phyloP scores from a whole-genome alignment of 2,888 invertebrate species.

The Epicampocera succincta region DNA sequence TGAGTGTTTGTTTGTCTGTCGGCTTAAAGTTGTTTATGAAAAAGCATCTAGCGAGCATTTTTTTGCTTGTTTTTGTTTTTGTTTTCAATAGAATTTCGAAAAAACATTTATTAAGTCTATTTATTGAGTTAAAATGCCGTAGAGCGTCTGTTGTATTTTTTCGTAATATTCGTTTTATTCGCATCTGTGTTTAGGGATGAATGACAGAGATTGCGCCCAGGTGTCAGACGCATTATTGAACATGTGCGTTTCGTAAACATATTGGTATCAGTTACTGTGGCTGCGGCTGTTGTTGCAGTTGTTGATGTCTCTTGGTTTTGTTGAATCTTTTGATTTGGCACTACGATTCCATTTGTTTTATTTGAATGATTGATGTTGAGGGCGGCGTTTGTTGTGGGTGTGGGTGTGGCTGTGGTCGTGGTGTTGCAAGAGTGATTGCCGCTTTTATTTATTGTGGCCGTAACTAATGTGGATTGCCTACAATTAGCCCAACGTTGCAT shows the following conservation, averaged over 20 bases:
- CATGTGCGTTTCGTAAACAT: conserved; percentile 71
- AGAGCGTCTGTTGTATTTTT: conserved; percentile 79
- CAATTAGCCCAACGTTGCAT: conserved; percentile 80
- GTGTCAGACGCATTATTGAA: conserved; percentile 76
- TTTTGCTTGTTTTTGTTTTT: neutral
- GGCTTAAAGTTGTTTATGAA: conserved; percentile 6
- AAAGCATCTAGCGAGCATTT: conserved; percentile 66
- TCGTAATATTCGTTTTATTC: conserved; percentile 73
- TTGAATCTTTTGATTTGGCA: conserved; percentile 67
- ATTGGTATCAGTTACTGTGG: conserved; percentile 68
- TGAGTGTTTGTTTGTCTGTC: too few species aligned
- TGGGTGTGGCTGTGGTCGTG: conserved; percentile 56
- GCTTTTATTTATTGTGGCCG: conserved; percentile 60
- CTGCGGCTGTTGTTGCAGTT: conserved; percentile 59
- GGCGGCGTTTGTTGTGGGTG: conserved; percentile 59
- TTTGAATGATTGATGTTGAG: conserved; percentile 46
- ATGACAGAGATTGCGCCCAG: conserved; percentile 57
- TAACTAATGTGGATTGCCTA: conserved; percentile 77
- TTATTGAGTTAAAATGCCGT: conserved; percentile 77
- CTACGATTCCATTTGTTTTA: conserved; percentile 63
- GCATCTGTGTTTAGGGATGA: conserved; percentile 72
- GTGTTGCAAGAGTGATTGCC: conserved; percentile 22
- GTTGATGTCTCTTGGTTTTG: conserved; percentile 54
- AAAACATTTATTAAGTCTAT: conserved; percentile 38
- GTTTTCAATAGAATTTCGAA: conserved; percentile 6